phyloP scores from a whole-genome alignment of 2,113 vertebrate genomes.

The Aegithalos caudatus region DNA sequence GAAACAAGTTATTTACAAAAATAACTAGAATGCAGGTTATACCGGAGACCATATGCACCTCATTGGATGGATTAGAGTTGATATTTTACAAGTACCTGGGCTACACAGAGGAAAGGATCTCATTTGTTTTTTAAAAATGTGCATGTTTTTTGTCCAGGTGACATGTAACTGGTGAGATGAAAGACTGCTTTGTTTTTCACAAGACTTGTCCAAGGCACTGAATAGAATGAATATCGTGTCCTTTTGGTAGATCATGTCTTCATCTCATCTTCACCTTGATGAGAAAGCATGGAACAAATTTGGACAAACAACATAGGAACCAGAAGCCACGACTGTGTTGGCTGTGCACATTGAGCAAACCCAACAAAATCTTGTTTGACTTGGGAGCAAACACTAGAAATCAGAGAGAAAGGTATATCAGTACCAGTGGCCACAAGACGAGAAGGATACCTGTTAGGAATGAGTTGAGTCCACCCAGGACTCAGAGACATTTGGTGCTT shows the following conservation, averaged over 20 bases:
- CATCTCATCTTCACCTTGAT: background rate
- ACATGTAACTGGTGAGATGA: background rate
- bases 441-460: background rate
- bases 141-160: background rate
- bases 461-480: background rate
- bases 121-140: background rate
- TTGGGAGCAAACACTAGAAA: background rate
- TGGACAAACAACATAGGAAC: background rate
- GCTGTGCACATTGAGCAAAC: background rate
- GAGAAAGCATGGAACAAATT: background rate
- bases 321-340: rapidly evolving
- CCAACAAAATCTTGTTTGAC: background rate
- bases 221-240: background rate
- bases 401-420: background rate
- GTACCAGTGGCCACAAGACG: background rate
- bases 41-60: background rate
- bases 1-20: background rate
- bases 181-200: background rate
- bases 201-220: background rate
- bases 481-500: background rate
- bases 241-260: background rate
- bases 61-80: background rate
- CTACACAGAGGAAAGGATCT: background rate
- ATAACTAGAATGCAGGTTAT: background rate
- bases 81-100: background rate